phyloP scores from a whole-genome alignment of 2,113 vertebrate species.

The Thermophis baileyi region DNA sequence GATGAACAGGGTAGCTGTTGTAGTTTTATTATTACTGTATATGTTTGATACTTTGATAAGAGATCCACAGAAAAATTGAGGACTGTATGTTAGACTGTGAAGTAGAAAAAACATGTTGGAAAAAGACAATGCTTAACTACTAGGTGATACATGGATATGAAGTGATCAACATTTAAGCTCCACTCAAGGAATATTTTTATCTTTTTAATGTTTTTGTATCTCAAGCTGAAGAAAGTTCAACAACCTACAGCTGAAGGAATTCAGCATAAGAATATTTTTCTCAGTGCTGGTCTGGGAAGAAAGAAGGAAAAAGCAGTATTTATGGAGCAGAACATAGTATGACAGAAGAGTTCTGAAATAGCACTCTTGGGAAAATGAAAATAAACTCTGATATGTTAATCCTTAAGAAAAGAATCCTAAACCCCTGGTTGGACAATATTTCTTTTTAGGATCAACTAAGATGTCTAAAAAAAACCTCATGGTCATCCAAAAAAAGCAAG shows the following conservation, averaged over 20 bases:
- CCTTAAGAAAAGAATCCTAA: not conserved
- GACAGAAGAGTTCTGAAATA: not conserved
- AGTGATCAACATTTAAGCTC: too few species aligned
- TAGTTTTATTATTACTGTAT: not conserved
- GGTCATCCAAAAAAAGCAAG: not conserved
- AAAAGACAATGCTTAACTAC: too few species aligned
- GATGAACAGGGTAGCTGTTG: too few species aligned
- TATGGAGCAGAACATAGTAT: not conserved
- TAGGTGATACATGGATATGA: too few species aligned
- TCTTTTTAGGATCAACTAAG: not conserved
- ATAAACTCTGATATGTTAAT: not conserved
- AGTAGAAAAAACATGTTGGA: too few species aligned
- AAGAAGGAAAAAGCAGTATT: not conserved
- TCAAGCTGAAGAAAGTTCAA: not conserved
- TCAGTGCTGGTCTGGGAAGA: not conserved
- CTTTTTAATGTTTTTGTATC: too few species aligned
- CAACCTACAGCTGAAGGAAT: not conserved
- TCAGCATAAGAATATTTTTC: not conserved
- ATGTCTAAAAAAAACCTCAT: not conserved
- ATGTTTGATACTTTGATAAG: not conserved
- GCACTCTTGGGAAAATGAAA: not conserved
- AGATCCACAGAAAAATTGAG: too few species aligned
- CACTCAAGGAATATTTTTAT: too few species aligned
- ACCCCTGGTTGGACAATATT: not conserved
- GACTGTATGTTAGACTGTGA: too few species aligned